These are phyloP conservation scores for Nasua narica DNA, from an alignment of 2,797 vertebrate genomes.

Conservation along the genomic window DNA sequence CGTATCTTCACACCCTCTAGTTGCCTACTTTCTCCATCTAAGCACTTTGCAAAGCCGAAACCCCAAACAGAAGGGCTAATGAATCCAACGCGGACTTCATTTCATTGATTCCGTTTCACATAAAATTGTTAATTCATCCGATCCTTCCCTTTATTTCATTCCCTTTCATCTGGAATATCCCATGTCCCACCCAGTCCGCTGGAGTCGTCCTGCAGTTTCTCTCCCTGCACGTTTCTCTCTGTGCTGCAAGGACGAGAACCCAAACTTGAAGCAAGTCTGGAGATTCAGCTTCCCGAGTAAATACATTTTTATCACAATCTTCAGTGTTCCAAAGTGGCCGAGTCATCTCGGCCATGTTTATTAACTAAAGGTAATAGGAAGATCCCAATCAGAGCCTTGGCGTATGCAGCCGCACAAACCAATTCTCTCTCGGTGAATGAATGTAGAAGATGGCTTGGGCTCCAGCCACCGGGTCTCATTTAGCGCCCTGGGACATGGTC, in stretches of 20 bases:
- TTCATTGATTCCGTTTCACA: slow-evolving; percentile 74
- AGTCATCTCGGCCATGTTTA: slow-evolving; percentile 70
- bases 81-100: slow-evolving; percentile 71
- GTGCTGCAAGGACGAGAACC: slow-evolving; percentile 39
- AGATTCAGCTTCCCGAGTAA: slow-evolving; percentile 71
- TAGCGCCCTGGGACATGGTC: not conserved
- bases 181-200: slow-evolving; percentile 37
- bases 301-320: slow-evolving; percentile 55
- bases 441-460: not conserved
- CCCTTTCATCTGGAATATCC: slow-evolving; percentile 59
- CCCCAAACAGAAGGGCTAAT: slow-evolving; percentile 53
- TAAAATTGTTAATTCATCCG: slow-evolving; percentile 66
- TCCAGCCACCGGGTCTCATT: not conserved
- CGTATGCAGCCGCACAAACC: slow-evolving; percentile 38
- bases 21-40: slow-evolving; percentile 66
- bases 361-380: slow-evolving; percentile 76
- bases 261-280: slow-evolving; percentile 72
- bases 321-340: slow-evolving; percentile 48
- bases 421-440: slow-evolving; percentile 1
- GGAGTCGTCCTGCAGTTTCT: slow-evolving; percentile 16
- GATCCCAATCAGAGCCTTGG: slow-evolving; percentile 65
- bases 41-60: slow-evolving; percentile 32
- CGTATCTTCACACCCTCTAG: slow-evolving; percentile 72
- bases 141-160: slow-evolving; percentile 59
- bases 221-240: slow-evolving; percentile 26